A percentile compares a stretch with the other conserved stretches of the same genome.
Conservation (phyloP, 2,797 vertebrate species). For the Phrynocephalus forsythii region DNA sequence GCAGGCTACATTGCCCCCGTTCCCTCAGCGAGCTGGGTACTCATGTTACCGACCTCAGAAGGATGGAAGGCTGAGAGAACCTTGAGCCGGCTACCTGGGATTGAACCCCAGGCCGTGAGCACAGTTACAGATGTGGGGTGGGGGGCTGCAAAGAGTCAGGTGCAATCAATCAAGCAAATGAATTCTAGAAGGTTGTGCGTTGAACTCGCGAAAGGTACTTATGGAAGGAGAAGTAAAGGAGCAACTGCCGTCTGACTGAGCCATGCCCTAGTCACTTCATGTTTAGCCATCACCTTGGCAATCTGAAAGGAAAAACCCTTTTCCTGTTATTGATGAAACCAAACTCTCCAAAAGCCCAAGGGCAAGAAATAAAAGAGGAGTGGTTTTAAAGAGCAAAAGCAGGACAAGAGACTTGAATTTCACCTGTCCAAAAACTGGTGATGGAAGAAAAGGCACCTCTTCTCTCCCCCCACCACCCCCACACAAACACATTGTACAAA, state of each 20-base stretch:
- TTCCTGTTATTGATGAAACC: not conserved
- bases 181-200: not conserved
- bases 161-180: not conserved
- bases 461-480: not conserved
- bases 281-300: not conserved
- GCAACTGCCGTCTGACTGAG: not conserved
- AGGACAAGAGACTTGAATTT: conserved; percentile 1
- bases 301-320: conserved; percentile 22
- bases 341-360: conserved; percentile 16
- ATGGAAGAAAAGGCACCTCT: not conserved
- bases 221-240: not conserved
- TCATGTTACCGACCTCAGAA: too few species aligned
- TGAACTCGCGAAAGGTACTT: not conserved
- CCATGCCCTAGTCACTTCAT: not conserved
- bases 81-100: too few species aligned
- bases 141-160: not conserved
- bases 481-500: not conserved
- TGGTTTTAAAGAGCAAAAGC: not conserved
- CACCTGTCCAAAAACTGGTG: not conserved
- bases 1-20: too few species aligned
- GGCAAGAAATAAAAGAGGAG: not conserved
- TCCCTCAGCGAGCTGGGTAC: too few species aligned
- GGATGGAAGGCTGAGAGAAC: too few species aligned
- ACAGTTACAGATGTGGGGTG: too few species aligned
- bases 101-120: too few species aligned